These are phyloP conservation scores for Dromius quadrimaculatus DNA, from an alignment of 2,888 invertebrate genomes.

Conservation along the genomic window DNA sequence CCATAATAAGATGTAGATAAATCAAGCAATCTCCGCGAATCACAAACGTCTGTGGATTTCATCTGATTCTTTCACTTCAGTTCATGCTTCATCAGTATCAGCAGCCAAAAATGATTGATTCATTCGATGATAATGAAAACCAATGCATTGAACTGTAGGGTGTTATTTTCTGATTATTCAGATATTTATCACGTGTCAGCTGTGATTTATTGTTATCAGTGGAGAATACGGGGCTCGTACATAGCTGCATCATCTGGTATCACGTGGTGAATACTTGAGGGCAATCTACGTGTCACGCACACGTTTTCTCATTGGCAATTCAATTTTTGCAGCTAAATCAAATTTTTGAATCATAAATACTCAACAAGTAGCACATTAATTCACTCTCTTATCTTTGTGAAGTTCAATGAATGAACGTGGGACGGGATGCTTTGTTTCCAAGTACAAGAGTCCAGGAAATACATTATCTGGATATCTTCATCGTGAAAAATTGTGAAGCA, in stretches of 20 bases:
- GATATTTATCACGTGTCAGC: conserved; percentile 52
- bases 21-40: conserved; percentile 10
- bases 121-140: conserved; percentile 42
- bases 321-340: conserved; percentile 30
- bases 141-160: conserved; percentile 38
- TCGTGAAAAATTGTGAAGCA: conserved; percentile 3
- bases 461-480: not conserved
- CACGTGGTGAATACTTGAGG: conserved; percentile 2
- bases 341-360: too few relatives aligned
- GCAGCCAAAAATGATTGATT: conserved; percentile 42
- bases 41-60: conserved; percentile 16
- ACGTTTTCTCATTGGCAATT: conserved; percentile 34
- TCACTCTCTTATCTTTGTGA: too few relatives aligned
- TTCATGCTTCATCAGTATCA: conserved; percentile 19
- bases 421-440: not conserved
- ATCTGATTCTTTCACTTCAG: not conserved
- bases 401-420: not conserved
- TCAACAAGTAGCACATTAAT: too few relatives aligned
- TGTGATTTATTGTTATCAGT: conserved; percentile 37
- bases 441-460: not conserved
- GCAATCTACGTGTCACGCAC: conserved; percentile 1
- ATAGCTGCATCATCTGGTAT: too few relatives aligned
- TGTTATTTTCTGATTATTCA: conserved; percentile 51
- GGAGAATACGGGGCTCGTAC: too few relatives aligned
- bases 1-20: conserved; percentile 27